Evolutionary conservation across 2,888 invertebrate genomes (phyloP).

Genomic region (Drymonia ruficornis): DNA sequence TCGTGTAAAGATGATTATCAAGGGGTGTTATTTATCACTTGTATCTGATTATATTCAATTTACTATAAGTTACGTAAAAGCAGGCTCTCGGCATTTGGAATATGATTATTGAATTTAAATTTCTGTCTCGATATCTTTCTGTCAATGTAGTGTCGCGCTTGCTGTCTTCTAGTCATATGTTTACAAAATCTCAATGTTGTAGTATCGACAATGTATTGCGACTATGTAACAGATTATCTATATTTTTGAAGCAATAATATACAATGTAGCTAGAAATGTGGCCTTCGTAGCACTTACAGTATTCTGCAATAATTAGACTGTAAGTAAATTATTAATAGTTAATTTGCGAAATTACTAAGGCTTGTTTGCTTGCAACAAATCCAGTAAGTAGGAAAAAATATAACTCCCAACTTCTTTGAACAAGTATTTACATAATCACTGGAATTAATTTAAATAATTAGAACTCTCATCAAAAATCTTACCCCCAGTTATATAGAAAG

Average conservation of each 20-base stretch:
- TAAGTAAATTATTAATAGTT: conserved; percentile 17
- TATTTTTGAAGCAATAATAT: conserved; percentile 57
- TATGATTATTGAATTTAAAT: conserved; percentile 17
- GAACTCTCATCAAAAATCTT: background rate
- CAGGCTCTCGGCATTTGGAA: conserved; percentile 20
- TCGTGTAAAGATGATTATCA: background rate
- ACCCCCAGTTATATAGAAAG: too few species aligned
- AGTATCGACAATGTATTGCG: conserved; percentile 2
- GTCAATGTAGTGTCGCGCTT: conserved; percentile 26
- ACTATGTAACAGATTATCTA: conserved; percentile 25
- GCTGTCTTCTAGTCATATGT: conserved; percentile 46
- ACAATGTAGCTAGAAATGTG: conserved; percentile 45
- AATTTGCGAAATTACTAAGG: conserved; percentile 18
- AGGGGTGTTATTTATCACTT: conserved; percentile 9
- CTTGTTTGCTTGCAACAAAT: background rate
- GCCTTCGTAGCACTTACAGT: conserved; percentile 52
- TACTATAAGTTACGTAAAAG: conserved; percentile 16
- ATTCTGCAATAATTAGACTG: conserved; percentile 39
- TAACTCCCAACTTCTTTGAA: background rate
- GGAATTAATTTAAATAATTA: background rate
- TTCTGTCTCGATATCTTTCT: conserved; percentile 21
- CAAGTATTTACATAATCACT: background rate
- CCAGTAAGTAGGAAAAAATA: background rate
- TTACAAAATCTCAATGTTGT: conserved; percentile 29
- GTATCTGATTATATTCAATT: conserved; percentile 12